Evolutionary conservation across 2,888 invertebrate genomes (phyloP).

Genomic region (Agriopis marginaria): DNA sequence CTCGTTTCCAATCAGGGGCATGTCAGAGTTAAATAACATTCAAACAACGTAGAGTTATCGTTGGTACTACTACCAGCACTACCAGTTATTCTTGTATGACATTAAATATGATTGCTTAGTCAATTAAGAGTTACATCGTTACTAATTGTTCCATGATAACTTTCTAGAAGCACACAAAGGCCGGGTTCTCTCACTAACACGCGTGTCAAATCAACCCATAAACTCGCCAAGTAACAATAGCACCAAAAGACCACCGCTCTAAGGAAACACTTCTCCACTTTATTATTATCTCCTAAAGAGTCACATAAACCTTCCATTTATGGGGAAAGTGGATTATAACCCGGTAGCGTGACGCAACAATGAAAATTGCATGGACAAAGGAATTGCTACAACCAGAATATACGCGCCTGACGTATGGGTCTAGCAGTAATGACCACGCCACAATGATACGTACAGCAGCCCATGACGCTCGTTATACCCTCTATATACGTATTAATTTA

Average conservation of each 20-base stretch:
- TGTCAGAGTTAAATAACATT: conserved; percentile 17
- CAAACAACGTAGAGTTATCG: conserved; percentile 17
- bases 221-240: conserved; percentile 40
- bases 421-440: conserved; percentile 65
- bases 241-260: conserved; percentile 59
- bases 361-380: conserved; percentile 82
- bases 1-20: conserved; percentile 22
- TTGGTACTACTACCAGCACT: conserved; percentile 10
- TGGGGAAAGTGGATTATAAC: conserved; percentile 75
- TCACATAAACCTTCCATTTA: conserved; percentile 70
- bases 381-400: conserved; percentile 70
- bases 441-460: conserved; percentile 50
- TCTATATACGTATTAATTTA: conserved; percentile 46
- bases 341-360: conserved; percentile 80
- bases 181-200: conserved; percentile 36
- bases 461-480: conserved; percentile 38
- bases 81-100: conserved; percentile 33
- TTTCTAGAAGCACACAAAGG: conserved; percentile 54
- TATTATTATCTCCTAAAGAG: conserved; percentile 64
- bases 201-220: conserved; percentile 41
- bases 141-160: conserved; percentile 49
- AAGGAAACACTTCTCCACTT: conserved; percentile 66
- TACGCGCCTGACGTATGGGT: conserved; percentile 68
- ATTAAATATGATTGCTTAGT: conserved; percentile 47
- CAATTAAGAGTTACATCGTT: conserved; percentile 49